Evolutionary conservation across 64 coral and sea anemone species (phyloP), one percentile per base, ranked within the genome.

Genomic region (Stylophora pistillata): DNA sequence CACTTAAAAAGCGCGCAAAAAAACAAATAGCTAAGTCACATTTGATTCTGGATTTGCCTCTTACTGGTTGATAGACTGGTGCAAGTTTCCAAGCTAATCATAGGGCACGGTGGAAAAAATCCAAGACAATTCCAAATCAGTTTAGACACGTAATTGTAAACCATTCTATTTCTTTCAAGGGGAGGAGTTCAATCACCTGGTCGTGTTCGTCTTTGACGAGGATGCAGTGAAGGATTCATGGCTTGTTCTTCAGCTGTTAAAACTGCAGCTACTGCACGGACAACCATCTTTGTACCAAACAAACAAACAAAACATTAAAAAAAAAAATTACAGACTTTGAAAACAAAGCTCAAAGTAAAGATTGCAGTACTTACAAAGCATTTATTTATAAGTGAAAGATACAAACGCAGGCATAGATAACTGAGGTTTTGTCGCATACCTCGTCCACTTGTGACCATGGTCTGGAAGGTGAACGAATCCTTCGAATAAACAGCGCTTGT

Each of bases 371-470:
- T 47, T 47, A 7, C 0, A 47, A 1, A 66, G n/a, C 25, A 4
- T 15, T 20, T 10, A 18, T 23, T 20, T 10, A 23, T 26, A 68
- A 11, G 10, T 27, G 64, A 10, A 25, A 12, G 64, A 65, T 65
- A 6, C 64, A 68, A 68, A 64, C 61, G 7, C 37, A 47, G 7
- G 37, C 37, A 3, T 25, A n/a, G 26, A 12, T 18, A 59, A 59
- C 12, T 15, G 13, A 1, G 23, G 23, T 11, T 25, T 55, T 59
- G 66, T 57, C 3, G 26, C 68, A 79, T 74, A 99, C 97, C 93
- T 99, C 97, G 61, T 99, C 97, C 57, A 95, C 97, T 79, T 95
- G 97, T 14, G 97, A 95, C 89, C 94, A 95, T 52, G 97, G 97
- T 58, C 97, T 81, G 13, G 87, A 92, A 0, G 97, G 97, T 33